Conservation (phyloP, 2,113 vertebrate genomes). For the Manacus vitellinus region DNA sequence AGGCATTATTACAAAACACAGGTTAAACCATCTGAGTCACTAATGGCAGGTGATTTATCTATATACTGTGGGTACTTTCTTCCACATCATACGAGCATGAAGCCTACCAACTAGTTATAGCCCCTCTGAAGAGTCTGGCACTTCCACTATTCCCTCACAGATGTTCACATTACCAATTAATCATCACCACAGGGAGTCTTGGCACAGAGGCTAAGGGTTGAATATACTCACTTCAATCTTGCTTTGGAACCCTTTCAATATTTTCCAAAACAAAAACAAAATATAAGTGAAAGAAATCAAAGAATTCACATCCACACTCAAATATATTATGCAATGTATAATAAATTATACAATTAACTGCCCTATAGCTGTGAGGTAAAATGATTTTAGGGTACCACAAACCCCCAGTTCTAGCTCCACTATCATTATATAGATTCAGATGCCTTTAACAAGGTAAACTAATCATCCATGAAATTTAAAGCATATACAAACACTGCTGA, state of each 20-base stretch:
- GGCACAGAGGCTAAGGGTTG: not conserved
- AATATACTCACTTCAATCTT: not conserved
- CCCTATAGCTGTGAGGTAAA: not conserved
- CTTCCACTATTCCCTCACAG: not conserved
- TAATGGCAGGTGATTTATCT: not conserved
- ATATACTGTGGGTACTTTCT: not conserved
- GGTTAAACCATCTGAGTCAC: not conserved
- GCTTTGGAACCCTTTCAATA: not conserved
- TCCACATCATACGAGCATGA: not conserved
- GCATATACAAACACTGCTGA: not conserved
- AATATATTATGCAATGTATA: not conserved
- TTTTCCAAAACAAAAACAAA: not conserved
- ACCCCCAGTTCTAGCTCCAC: not conserved
- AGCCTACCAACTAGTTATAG: not conserved
- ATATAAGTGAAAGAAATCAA: not conserved
- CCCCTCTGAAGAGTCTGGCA: not conserved
- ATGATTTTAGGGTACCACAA: not conserved
- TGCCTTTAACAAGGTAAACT: not conserved
- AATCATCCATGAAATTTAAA: not conserved
- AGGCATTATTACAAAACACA: not conserved
- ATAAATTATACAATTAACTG: not conserved
- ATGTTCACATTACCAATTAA: slow-evolving; percentile 23
- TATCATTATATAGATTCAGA: not conserved
- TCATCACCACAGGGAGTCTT: not conserved
- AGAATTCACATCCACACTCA: not conserved